Evolutionary conservation across 1,140 invertebrate species (phyloP).

Genomic region (Parapsyche elsis): DNA sequence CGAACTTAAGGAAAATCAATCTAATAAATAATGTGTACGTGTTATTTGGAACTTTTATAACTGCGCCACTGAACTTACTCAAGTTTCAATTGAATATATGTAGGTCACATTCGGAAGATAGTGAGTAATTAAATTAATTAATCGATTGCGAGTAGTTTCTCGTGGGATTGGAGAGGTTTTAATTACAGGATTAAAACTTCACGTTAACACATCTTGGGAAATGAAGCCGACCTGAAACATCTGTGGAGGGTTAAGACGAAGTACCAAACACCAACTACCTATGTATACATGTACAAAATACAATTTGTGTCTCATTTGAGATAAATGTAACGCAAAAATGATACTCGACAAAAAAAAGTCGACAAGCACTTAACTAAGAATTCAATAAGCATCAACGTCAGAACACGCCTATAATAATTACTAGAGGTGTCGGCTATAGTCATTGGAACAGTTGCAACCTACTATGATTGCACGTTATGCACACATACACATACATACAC

Average conservation of each 20-base stretch:
- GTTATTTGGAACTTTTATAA: neutral
- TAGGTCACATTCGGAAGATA: neutral
- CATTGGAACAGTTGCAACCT: neutral
- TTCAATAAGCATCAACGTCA: constrained; percentile 30
- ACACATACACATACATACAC: no score
- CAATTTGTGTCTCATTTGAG: neutral
- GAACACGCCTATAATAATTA: neutral
- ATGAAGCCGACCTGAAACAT: neutral
- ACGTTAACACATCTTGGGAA: constrained; percentile 1
- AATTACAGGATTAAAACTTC: neutral
- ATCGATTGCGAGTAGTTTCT: neutral
- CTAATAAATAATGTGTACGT: no score
- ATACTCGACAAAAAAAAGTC: neutral
- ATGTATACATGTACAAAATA: neutral
- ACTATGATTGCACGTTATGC: neutral
- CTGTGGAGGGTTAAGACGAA: neutral
- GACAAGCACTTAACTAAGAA: constrained; percentile 14
- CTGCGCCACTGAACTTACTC: no score
- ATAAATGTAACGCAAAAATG: constrained; percentile 1
- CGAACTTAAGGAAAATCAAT: no score
- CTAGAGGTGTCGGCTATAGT: neutral
- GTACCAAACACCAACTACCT: neutral
- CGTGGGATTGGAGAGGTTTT: neutral
- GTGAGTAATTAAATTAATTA: constrained; percentile 12
- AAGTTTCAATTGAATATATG: neutral